Evolutionary conservation across 2,888 invertebrate species (phyloP).

Genomic region (Thymelicus lineola): DNA sequence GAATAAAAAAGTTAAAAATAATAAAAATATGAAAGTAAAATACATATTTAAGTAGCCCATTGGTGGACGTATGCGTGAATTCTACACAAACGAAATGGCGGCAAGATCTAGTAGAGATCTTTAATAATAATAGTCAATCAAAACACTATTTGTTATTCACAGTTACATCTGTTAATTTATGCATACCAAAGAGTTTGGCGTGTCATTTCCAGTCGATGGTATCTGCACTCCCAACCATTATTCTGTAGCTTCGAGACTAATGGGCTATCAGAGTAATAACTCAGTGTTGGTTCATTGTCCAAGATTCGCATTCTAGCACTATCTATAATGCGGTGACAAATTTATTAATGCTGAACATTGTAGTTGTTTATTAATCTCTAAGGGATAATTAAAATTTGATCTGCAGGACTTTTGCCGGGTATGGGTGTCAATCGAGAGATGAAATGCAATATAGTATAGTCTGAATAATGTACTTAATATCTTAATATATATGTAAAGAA

Average conservation of each 20-base stretch:
- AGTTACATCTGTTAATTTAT: constrained; percentile 41
- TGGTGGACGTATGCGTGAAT: too few species aligned
- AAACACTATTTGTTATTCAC: constrained; percentile 10
- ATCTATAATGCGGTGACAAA: constrained; percentile 81
- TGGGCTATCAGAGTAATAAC: constrained; percentile 76
- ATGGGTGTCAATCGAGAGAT: background rate
- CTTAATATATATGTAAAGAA: too few species aligned
- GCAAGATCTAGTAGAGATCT: too few species aligned
- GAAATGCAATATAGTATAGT: background rate
- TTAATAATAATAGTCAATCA: background rate
- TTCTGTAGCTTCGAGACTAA: constrained; percentile 79
- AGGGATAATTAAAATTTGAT: constrained; percentile 75
- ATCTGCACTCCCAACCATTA: constrained; percentile 67
- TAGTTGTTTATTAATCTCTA: constrained; percentile 70
- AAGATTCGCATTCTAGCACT: constrained; percentile 74
- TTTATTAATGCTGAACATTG: constrained; percentile 79
- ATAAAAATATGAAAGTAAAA: too few species aligned
- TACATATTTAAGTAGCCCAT: too few species aligned
- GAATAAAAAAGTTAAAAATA: too few species aligned
- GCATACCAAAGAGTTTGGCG: constrained; percentile 47
- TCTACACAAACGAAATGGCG: too few species aligned
- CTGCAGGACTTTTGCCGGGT: constrained; percentile 28
- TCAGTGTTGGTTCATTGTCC: constrained; percentile 80
- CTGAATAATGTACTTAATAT: too few species aligned
- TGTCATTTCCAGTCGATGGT: constrained; percentile 62